Evolutionary conservation across 1,140 invertebrate species (phyloP), one percentile per base, ranked within the genome.

Genomic region (Cataglyphis hispanica): DNA sequence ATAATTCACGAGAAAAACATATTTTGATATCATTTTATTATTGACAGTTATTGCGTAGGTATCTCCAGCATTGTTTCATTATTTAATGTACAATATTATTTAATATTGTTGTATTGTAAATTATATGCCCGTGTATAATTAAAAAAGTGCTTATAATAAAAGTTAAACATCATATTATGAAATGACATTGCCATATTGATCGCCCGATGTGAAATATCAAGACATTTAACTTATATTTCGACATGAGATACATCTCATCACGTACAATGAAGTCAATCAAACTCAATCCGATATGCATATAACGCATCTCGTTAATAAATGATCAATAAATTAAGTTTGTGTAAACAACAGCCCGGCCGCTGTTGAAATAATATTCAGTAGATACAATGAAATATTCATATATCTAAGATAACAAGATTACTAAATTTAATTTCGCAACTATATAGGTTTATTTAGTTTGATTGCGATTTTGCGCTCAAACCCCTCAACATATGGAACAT

Each of bases 271-370:
- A 67, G 66, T 85, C 74, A 85, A 89, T 88, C 76, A 77, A 53
- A 77, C 53, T 85, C 84, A 50, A 50, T 50, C 46, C 4, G 46
- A 50, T 69, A 46, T 64, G 67, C 86, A 53, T 22, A 58, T 43
- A 50, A 31, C 10, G 50, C 37, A 34, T n/a, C 13, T n/a, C n/a
- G 81, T 88, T 89, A 85, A 89, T 85, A 88, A 88, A 75, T 74
- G 74, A 87, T 87, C 86, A 34, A 87, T 85, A 67, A 67, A 87
- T 88, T 87, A 84, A 67, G 70, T 84, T 46, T 60, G 27, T 10
- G 25, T 10, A 0, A 22, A 70, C 37, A 67, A 43, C 43, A 25
- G 34, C 22, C 2, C 53, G 5, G 19, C 37, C n/a, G 10, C 31
- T 22, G 61, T 70, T 31, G 31, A 50, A 34, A 43, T 34, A 40